phyloP scores from a whole-genome alignment of 1,140 invertebrate genomes.

The Pygmarrhopalites habei region DNA sequence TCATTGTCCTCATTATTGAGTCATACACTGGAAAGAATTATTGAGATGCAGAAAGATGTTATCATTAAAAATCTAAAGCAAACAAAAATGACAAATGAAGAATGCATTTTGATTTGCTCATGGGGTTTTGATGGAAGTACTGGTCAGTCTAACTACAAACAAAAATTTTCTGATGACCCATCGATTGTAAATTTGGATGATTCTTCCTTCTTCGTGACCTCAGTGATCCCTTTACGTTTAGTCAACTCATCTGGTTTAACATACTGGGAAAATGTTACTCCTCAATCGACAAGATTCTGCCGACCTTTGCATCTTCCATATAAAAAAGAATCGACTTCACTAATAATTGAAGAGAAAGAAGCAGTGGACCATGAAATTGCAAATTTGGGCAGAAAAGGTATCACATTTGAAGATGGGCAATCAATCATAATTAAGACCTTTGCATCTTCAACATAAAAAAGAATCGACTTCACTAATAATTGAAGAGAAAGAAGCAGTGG shows the following conservation, averaged over 20 bases:
- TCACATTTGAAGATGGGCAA: neutral
- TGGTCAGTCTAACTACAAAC: slow-evolving; percentile 12
- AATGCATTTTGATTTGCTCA: neutral
- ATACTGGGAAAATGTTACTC: slow-evolving; percentile 20
- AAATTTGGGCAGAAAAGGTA: too few species aligned
- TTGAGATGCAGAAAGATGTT: neutral
- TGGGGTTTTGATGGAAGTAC: slow-evolving; percentile 9
- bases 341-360: slow-evolving; percentile 10
- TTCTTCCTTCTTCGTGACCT: neutral
- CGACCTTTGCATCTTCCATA: slow-evolving; percentile 22
- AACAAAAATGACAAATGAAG: neutral
- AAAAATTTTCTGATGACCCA: neutral
- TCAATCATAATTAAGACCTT: slow-evolving; percentile 7
- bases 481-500: slow-evolving; percentile 10
- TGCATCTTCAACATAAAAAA: slow-evolving; percentile 20
- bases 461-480: slow-evolving; percentile 11
- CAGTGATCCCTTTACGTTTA: slow-evolving; percentile 4
- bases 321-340: slow-evolving; percentile 17
- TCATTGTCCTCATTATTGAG: neutral
- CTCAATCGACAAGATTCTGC: slow-evolving; percentile 25
- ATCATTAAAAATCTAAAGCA: neutral
- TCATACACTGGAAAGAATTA: neutral
- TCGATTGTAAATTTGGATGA: neutral
- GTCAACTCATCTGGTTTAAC: neutral
- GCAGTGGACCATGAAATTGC: slow-evolving; percentile 7